Base-by-base conservation (phyloP, 2,113 vertebrate genomes). In the Strix uralensis region DNA sequence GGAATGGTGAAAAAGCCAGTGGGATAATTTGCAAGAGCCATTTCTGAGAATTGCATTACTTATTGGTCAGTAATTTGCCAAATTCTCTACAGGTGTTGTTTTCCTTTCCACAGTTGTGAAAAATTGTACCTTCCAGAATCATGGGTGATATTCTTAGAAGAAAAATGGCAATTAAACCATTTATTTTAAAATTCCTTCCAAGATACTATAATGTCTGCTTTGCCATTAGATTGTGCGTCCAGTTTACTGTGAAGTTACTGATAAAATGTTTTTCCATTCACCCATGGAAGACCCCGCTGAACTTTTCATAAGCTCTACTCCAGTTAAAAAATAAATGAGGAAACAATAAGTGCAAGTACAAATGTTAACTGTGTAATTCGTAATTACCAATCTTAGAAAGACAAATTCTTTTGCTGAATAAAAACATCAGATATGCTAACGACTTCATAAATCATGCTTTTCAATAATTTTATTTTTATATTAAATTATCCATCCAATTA, bases 401-500 rank as follows among this genome's bases (percentile, higher is more conserved):
- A 55, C 17, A 57, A 81, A 54, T 54, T 49, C 11, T 75, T 72
- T 23, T 58, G 44, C 29, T 69, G 42, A 69, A 47, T 54, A 30
- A 67, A 90, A 49, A 58, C 23, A 44, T 66, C 54, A 47, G 57
- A 51, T 67, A 14, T 22, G n/a, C 27, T 81, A 86, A 91, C n/a
- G 54, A 14, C 25, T 73, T 78, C 51, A 90, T 80, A 69, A 94
- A 86, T 88, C n/a, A 81, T 11, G 19, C 16, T 85, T 91, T 67
- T 87, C 58, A 67, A 82, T 92, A 79, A 90, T 84, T 91, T 58
- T 54, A 87, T 66, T 96, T 92, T 81, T 29, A 65, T 91, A 91
- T 91, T 12, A 63, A 95, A 94, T 86, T 81, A 95, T 54, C 51
- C 47, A 90, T 62, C 34, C 7, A 4, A 77, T 74, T 92, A 92